Evolutionary conservation across 2,113 vertebrate genomes (phyloP), one percentile per base, ranked within the genome.

Genomic region (Solea senegalensis): DNA sequence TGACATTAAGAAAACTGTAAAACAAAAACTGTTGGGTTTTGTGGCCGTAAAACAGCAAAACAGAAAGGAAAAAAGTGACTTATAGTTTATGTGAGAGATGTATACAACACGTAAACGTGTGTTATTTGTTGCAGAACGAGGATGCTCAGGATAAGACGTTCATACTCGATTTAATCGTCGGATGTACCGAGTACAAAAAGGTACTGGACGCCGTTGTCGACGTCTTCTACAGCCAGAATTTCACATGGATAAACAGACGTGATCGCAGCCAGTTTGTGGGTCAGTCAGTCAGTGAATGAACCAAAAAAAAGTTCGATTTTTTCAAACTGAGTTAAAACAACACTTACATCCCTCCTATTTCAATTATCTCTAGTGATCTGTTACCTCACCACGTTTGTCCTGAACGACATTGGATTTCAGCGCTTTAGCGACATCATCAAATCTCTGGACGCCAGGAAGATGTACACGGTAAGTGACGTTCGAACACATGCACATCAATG

Each of bases 331-430:
- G 44, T 54, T 58, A 14, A 60, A 52, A 63, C 4, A 46, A 45
- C 13, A 5, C 28, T 3, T 55, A 72, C 45, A 16, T 74, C 15
- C 63, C n/a, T 6, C 21, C 9, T 71, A 0, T 76, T 56, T 45
- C 21, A 21, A 21, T 87, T 43, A 86, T 91, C 68, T n/a, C 44
- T 69, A 98, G 97, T 96, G 82, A 89, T 97, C 81, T 95, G 95
- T 86, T 98, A 97, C 73, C 89, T 99, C 80, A 89, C 93, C 63
- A 91, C 83, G 0, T 98, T 98, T 93, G 87, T 83, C 65, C 89
- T 98, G 9, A 94, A 95, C 60, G 94, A 96, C 43, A 90, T 96
- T 0, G 96, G 96, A 81, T 64, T 97, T 65, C 90, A 86, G 56
- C 16, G 52, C 53, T 98, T 97, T 84, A 81, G 89, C 28, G 93